These are phyloP conservation scores for Idaea straminata DNA, from an alignment of 2,888 invertebrate genomes.

Conservation along the genomic window DNA sequence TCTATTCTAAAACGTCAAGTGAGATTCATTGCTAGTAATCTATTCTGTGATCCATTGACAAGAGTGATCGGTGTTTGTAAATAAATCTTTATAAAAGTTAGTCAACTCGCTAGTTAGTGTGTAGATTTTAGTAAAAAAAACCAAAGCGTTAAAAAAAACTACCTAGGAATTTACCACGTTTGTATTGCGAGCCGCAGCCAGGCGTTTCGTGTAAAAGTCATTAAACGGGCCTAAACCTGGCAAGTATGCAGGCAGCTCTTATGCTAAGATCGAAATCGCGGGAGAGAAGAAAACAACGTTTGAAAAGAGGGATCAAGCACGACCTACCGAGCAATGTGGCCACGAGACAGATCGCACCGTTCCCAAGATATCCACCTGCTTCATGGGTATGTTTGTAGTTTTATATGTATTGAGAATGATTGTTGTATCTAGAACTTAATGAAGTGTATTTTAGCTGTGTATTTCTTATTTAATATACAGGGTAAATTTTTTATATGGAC, in stretches of 20 bases:
- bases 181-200: slow-evolving; percentile 30
- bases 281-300: slow-evolving; percentile 89
- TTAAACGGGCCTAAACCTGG: slow-evolving; percentile 74
- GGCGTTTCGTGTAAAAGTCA: slow-evolving; percentile 51
- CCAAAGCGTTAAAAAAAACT: slow-evolving; percentile 26
- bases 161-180: slow-evolving; percentile 16
- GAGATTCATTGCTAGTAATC: slow-evolving; percentile 55
- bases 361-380: slow-evolving; percentile 92
- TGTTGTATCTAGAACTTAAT: slow-evolving; percentile 15
- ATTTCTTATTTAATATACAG: neutral
- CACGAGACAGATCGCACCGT: slow-evolving; percentile 91
- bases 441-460: neutral
- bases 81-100: slow-evolving; percentile 40
- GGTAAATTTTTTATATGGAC: no score
- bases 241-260: slow-evolving; percentile 95
- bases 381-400: slow-evolving; percentile 82
- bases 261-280: slow-evolving; percentile 94
- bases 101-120: slow-evolving; percentile 48
- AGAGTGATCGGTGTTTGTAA: slow-evolving; percentile 62
- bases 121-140: slow-evolving; percentile 43
- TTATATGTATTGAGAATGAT: slow-evolving; percentile 18
- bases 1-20: slow-evolving; percentile 64
- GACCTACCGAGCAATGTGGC: slow-evolving; percentile 93
- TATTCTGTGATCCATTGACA: slow-evolving; percentile 67
- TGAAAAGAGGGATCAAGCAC: slow-evolving; percentile 85